Evolutionary conservation across 2,113 vertebrate genomes (phyloP).

Genomic region (Paramisgurnus dabryanus): DNA sequence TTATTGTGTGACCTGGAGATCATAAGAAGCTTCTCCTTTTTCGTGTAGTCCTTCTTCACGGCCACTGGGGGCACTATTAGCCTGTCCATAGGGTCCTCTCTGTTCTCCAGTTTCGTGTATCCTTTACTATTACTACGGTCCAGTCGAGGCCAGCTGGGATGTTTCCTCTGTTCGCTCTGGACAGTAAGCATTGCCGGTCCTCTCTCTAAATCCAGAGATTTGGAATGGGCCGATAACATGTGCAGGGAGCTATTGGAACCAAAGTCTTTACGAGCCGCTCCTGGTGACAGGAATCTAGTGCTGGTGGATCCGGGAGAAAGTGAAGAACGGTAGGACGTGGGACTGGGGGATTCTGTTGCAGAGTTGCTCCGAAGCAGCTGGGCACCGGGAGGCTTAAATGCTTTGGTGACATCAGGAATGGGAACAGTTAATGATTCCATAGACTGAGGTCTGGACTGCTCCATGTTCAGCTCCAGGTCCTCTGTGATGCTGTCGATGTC

Average conservation of each 20-base stretch:
- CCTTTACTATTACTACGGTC: constrained; percentile 96
- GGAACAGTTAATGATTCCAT: constrained; percentile 88
- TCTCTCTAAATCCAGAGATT: constrained; percentile 93
- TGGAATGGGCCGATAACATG: constrained; percentile 90
- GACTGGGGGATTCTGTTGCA: constrained; percentile 72
- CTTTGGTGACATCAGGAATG: constrained; percentile 75
- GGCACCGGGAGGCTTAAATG: constrained; percentile 72
- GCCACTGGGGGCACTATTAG: constrained; percentile 74
- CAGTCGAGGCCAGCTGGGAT: constrained; percentile 95
- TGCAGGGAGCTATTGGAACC: constrained; percentile 94
- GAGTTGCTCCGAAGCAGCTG: constrained; percentile 82
- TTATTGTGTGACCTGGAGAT: constrained; percentile 98
- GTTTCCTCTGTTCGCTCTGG: constrained; percentile 89
- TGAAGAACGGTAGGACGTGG: constrained; percentile 78
- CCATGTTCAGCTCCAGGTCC: constrained; percentile 75
- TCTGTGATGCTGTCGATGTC: constrained; percentile 93
- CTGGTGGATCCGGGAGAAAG: constrained; percentile 76
- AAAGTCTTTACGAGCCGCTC: constrained; percentile 88
- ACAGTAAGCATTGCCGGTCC: constrained; percentile 83
- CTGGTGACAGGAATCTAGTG: constrained; percentile 88
- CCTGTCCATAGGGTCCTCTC: constrained; percentile 90
- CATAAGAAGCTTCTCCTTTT: constrained; percentile 98
- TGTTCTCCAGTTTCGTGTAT: constrained; percentile 91
- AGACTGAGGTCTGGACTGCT: constrained; percentile 76
- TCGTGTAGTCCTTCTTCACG: constrained; percentile 87